Conservation (phyloP, 2,888 invertebrate genomes). For the Erebia ligea region DNA sequence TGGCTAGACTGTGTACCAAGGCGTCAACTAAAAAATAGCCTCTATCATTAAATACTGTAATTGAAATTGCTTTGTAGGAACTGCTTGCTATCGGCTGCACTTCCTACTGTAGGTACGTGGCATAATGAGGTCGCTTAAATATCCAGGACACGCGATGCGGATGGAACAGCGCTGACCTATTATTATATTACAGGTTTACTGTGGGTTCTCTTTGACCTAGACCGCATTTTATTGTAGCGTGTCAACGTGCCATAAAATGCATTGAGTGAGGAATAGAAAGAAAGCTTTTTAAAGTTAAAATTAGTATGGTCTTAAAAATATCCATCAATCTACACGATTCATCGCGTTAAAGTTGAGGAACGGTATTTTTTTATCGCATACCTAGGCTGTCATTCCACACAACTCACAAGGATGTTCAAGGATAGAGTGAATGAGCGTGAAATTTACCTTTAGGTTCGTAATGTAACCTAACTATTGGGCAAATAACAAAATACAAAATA, state of each 20-base stretch:
- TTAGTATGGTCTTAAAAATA: too few species aligned
- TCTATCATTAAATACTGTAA: background rate
- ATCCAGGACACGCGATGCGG: conserved; percentile 40
- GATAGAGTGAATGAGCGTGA: too few species aligned
- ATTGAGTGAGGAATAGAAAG: background rate
- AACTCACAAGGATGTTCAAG: too few species aligned
- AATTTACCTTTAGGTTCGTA: too few species aligned
- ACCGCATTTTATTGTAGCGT: conserved; percentile 33
- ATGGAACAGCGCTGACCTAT: conserved; percentile 38
- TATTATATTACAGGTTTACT: conserved; percentile 39
- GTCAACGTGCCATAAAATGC: conserved; percentile 17
- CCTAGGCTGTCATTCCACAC: too few species aligned
- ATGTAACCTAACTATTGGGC: too few species aligned
- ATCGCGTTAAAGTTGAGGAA: too few species aligned
- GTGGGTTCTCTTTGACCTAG: conserved; percentile 36
- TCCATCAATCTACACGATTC: too few species aligned
- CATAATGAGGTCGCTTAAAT: conserved; percentile 33
- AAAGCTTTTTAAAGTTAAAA: background rate
- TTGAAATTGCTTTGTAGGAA: background rate
- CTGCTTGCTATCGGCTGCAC: conserved; percentile 7
- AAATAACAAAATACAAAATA: too few species aligned
- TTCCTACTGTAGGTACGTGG: conserved; percentile 4
- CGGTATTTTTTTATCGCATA: too few species aligned
- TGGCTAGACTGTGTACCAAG: too few species aligned
- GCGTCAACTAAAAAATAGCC: background rate